These are phyloP conservation scores for Meteorus cinctellus DNA, from an alignment of 2,888 invertebrate species.

Conservation along the genomic window DNA sequence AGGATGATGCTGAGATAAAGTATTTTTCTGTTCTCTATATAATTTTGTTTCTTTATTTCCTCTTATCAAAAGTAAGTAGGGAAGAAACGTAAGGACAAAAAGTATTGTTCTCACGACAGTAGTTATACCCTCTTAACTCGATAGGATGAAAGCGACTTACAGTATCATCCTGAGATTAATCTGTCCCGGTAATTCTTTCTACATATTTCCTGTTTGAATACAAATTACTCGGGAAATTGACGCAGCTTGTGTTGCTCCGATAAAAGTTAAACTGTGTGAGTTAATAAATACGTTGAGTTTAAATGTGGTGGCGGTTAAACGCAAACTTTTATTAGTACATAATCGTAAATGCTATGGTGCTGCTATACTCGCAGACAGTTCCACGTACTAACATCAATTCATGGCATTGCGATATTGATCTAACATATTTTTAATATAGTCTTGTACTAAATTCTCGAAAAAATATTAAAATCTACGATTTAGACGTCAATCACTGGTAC, in stretches of 20 bases:
- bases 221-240: background rate
- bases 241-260: background rate
- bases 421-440: too few species aligned
- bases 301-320: conserved; percentile 2
- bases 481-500: too few species aligned
- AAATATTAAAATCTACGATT: background rate
- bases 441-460: background rate
- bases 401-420: conserved; percentile 64
- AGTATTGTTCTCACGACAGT: conserved; percentile 4
- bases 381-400: conserved; percentile 62
- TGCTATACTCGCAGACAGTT: conserved; percentile 32
- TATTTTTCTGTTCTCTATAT: background rate
- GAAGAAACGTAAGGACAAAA: background rate
- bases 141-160: background rate
- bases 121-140: background rate
- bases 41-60: background rate
- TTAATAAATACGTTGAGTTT: background rate
- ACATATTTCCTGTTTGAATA: background rate
- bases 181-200: background rate
- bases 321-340: background rate
- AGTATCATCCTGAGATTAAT: conserved; percentile 1
- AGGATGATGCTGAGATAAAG: too few species aligned
- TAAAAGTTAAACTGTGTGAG: background rate
- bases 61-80: background rate
- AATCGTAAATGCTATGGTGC: conserved; percentile 12